Evolutionary conservation across 2,888 invertebrate species (phyloP), one percentile per base, ranked within the genome.

Genomic region (Tricholauxania praeusta): DNA sequence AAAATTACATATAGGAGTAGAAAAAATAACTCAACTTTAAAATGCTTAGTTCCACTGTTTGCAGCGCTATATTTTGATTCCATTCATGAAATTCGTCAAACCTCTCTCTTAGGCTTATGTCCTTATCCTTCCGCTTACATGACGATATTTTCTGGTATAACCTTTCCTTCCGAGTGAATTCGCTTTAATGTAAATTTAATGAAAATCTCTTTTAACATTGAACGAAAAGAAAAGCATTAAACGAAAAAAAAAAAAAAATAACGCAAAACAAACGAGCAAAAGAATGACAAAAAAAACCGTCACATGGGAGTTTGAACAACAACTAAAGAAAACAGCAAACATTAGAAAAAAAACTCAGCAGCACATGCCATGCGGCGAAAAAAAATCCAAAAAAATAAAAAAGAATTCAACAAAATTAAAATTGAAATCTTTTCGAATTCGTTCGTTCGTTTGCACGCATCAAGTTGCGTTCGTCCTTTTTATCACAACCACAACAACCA

Each of bases 111-210:
- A 39, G 39, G 39, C 39, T 39, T 39, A 39, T 39, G 10, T 39
- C 2, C 10, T 39, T 39, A 10, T 57, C 28, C 28, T 57, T 57
- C 28, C 12, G 17, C 12, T 7, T 55, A 4, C 22, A 22, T 17
- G 0, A 12, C 12, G 10, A 22, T 19, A 55, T 55, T 55, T 55
- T 19, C 1, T 12, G 55, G 19, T 22, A 19, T n/a, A 67, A 32
- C 55, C 67, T 47, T 59, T 55, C 52, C 52, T 71, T 63, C 53
- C 71, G 22, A 63, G 6, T 63, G 55, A 55, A 39, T 63, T 59
- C 63, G 28, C 60, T 47, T 53, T 71, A 71, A 71, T 71, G 71
- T 57, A 71, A 71, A 71, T 65, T 71, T 71, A 71, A 71, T 71
- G 71, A 71, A 71, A 71, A 71, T 71, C 71, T 64, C 57, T 71